phyloP scores from a whole-genome alignment of 2,113 vertebrate species.

The Gopherus evgoodei region DNA sequence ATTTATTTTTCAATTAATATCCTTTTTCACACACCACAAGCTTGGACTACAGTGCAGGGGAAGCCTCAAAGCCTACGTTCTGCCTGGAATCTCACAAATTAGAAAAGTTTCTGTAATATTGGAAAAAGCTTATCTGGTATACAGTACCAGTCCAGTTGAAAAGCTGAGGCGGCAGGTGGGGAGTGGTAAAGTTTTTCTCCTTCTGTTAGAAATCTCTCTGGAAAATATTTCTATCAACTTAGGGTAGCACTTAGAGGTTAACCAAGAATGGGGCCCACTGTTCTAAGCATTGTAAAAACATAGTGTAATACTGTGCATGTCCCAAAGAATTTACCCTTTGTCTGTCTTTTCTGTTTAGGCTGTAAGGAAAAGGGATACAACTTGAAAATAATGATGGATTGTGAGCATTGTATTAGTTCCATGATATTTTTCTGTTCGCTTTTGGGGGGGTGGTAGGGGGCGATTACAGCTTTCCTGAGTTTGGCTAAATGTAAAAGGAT shows the following conservation, averaged over 20 bases:
- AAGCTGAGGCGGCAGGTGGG: background rate
- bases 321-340: background rate
- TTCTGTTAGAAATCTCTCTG: background rate
- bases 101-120: background rate
- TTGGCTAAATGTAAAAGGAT: background rate
- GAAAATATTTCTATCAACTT: background rate
- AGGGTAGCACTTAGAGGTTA: background rate
- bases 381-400: background rate
- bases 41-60: background rate
- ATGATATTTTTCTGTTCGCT: background rate
- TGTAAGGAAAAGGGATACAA: background rate
- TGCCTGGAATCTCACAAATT: background rate
- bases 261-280: background rate
- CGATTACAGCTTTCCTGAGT: background rate
- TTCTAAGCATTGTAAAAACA: background rate
- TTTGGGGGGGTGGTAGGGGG: accelerated
- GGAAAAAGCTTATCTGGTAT: background rate
- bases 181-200: background rate
- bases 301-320: background rate
- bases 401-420: too few relatives aligned
- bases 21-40: background rate
- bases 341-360: too few relatives aligned
- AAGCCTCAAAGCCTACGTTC: background rate
- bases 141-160: background rate
- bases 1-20: background rate